Conservation (phyloP, 2,113 vertebrate genomes). For the Hemichromis elongatus region DNA sequence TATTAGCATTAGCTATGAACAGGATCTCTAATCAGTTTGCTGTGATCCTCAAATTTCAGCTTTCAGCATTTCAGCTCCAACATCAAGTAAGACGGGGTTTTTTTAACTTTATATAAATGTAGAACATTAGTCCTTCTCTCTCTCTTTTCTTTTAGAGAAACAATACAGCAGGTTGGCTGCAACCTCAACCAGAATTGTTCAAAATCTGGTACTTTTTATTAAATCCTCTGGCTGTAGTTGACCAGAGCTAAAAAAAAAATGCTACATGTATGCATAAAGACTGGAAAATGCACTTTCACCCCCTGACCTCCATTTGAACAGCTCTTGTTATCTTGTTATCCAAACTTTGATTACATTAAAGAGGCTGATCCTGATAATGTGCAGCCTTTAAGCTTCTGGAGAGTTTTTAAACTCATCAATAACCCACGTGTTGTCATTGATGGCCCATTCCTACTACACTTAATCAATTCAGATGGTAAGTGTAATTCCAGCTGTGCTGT, state of each 20-base stretch:
- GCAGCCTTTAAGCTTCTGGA: background rate
- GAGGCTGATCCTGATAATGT: background rate
- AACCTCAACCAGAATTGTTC: background rate
- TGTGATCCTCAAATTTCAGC: background rate
- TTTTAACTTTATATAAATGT: background rate
- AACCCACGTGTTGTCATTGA: background rate
- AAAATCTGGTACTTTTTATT: background rate
- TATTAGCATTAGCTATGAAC: background rate
- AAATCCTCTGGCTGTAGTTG: background rate
- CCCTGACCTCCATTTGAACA: background rate
- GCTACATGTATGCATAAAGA: background rate
- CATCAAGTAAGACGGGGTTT: background rate
- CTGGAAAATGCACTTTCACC: background rate
- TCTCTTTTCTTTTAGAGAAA: background rate
- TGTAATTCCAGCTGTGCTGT: background rate
- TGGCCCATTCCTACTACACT: background rate
- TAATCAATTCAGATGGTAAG: background rate
- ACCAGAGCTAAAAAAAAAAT: fast-evolving
- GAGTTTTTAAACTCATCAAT: background rate
- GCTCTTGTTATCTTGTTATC: background rate
- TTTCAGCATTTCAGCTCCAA: background rate
- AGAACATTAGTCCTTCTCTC: background rate
- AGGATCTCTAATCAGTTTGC: too few species aligned
- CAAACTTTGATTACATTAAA: background rate
- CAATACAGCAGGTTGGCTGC: background rate